Evolutionary conservation across 2,888 invertebrate species (phyloP), one percentile per base, ranked within the genome.

Genomic region (Euzetes globulus): DNA sequence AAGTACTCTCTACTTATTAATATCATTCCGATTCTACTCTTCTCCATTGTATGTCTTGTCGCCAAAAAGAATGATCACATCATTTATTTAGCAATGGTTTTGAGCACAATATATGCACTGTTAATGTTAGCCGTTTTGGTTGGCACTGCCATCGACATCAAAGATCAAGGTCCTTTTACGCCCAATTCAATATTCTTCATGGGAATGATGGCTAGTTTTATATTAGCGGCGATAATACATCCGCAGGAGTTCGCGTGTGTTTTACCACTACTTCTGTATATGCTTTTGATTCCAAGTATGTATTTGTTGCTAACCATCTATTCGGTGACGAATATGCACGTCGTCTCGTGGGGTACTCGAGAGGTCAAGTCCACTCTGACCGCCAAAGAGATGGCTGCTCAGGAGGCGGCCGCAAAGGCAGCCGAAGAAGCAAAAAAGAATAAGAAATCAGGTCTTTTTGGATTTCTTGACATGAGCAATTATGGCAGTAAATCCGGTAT

Each of bases 111-210:
- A n/a, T 98, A 98, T 83, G 96, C 97, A 22, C 86, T 98, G 85
- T 90, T 97, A 79, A 98, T 98, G 97, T 98, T 99, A 94, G 94
- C 98, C 78, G 98, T 99, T 29, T 92, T 98, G 79, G 97, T 99
- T 72, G 97, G 98, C 87, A 96, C 71, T 25, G 70, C 25, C 1
- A 27, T 74, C 2, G 74, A 74, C 7, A 74, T 74, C 17, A 15
- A 5, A 87, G 97, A 98, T 86, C 96, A 97, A 68, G 71, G 70
- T 4, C 7, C n/a, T 0, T 70, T 74, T 1, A 33, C 97, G 97
- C 0, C 97, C 96, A 33, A 94, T 97, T 74, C 96, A 9, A 29
- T 71, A 25, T 74, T 74, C 45, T 71, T 74, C 27, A 9, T 52
- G 22, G 90, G 94, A 45, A 88, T 97, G 82, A 90, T 93, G 76